Evolutionary conservation across 2,113 vertebrate species (phyloP).

Genomic region (Aptenodytes patagonicus): DNA sequence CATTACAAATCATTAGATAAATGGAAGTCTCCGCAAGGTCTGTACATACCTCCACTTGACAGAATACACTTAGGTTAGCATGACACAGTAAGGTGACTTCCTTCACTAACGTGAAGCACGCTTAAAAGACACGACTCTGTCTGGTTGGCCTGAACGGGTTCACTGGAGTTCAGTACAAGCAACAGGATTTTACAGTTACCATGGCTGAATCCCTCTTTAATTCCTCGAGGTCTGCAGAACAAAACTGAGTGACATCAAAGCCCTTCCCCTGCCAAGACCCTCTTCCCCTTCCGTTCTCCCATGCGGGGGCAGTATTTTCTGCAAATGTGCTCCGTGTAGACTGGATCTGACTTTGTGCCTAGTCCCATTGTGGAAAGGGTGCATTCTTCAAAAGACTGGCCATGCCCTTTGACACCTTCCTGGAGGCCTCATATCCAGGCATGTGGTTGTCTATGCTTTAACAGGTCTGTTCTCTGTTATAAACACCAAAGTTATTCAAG

Average conservation of each 20-base stretch:
- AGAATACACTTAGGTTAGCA: constrained; percentile 75
- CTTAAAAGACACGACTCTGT: constrained; percentile 63
- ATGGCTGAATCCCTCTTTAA: constrained; percentile 72
- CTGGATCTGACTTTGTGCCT: constrained; percentile 78
- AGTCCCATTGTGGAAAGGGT: constrained; percentile 79
- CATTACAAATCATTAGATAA: constrained; percentile 63
- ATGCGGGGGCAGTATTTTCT: constrained; percentile 68
- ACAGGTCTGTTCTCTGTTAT: constrained; percentile 77
- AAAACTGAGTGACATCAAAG: constrained; percentile 72
- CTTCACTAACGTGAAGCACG: constrained; percentile 67
- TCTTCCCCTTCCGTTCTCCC: constrained; percentile 72
- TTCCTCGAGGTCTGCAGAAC: constrained; percentile 69
- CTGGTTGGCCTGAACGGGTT: constrained; percentile 65
- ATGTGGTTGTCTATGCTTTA: constrained; percentile 77
- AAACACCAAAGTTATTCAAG: constrained; percentile 77
- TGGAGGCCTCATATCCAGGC: constrained; percentile 77
- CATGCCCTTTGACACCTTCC: constrained; percentile 77
- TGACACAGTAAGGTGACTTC: constrained; percentile 71
- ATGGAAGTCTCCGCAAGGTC: constrained; percentile 68
- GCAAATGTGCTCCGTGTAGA: constrained; percentile 77
- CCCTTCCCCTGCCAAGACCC: constrained; percentile 74
- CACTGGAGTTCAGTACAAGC: constrained; percentile 69
- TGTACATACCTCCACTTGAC: constrained; percentile 68
- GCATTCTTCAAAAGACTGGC: constrained; percentile 77
- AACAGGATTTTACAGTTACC: constrained; percentile 66